These are phyloP conservation scores for Mellilla xanthometata DNA, from an alignment of 2,888 invertebrate genomes.

Conservation along the genomic window DNA sequence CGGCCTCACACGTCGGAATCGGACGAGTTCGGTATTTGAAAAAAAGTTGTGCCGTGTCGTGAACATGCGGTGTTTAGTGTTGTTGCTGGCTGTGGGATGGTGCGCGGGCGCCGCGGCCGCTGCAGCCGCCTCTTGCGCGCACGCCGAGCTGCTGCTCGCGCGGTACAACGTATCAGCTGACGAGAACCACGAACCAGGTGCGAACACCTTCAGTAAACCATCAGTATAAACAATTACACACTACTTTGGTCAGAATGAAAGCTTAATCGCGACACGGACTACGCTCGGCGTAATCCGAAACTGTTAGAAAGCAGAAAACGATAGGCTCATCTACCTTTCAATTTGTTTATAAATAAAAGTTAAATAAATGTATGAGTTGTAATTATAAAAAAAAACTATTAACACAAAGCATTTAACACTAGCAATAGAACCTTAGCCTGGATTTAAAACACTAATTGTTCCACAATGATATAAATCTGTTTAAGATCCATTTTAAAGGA, in stretches of 20 bases:
- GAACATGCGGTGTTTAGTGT: conserved; percentile 74
- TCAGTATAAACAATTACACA: conserved; percentile 50
- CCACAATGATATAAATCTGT: conserved; percentile 10
- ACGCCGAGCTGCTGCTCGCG: conserved; percentile 63
- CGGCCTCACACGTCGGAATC: conserved; percentile 57
- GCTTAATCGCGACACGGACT: conserved; percentile 24
- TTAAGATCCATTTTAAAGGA: conserved; percentile 6
- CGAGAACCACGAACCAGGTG: conserved; percentile 72
- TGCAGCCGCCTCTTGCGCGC: conserved; percentile 60
- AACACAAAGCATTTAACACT: too few species aligned
- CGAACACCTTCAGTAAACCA: too few species aligned
- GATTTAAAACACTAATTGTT: conserved; percentile 10
- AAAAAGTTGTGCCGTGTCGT: conserved; percentile 47
- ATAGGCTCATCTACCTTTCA: conserved; percentile 25
- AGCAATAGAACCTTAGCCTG: background rate
- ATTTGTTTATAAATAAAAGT: conserved; percentile 10
- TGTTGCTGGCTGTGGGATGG: conserved; percentile 58
- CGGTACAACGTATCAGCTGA: conserved; percentile 77
- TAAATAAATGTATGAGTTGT: too few species aligned
- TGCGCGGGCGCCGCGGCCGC: conserved; percentile 52
- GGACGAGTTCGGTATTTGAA: conserved; percentile 47
- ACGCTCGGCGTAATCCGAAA: conserved; percentile 10
- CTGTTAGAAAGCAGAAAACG: conserved; percentile 28
- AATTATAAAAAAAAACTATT: too few species aligned
- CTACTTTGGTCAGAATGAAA: conserved; percentile 19